Evolutionary conservation across 2,888 invertebrate species (phyloP), one percentile per base, ranked within the genome.

Genomic region (Serrognathus titanus): DNA sequence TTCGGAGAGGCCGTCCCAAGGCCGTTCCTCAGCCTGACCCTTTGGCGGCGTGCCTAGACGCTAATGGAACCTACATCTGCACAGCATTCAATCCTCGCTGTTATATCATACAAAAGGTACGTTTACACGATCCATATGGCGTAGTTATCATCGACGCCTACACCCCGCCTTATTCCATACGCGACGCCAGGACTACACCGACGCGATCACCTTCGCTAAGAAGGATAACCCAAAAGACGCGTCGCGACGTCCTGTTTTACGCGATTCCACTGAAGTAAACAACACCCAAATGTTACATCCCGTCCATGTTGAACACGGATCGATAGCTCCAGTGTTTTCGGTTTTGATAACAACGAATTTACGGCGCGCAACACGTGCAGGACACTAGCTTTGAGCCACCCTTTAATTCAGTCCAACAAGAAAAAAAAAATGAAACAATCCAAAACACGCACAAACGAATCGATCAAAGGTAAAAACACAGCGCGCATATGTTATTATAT

Each of bases 61-160:
- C 81, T 57, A 79, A 82, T 71, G 80, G 81, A 55, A 82, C 83
- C 40, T 85, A 84, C 73, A 80, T 85, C 65, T 85, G 85, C 71
- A 83, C 84, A 43, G 81, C 85, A 48, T 83, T 82, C 72, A 82
- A 82, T 69, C 84, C 85, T 31, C 77, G 85, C 58, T 85, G 84
- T 75, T 85, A 81, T 75, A 83, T 85, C 69, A 84, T 85, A 53
- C 84, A 85, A 69, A 85, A 85, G 83, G 85, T 85, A 75, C 74
- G 76, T 60, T 31, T 38, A 8, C 20, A 20, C 41, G 11, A 20
- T 12, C 57, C 52, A 57, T 56, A 56, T 56, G 55, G 51, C 38
- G 20, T 12, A 20, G 35, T 51, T 16, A 9, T 9, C 11, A 37
- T 3, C 49, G 38, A 13, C 38, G 16, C 49, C 16, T 10, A 11